Percentiles rank a stretch among this genome's conserved stretches.
Conservation (phyloP, 1,140 invertebrate genomes). For the Lucilia cuprina region DNA sequence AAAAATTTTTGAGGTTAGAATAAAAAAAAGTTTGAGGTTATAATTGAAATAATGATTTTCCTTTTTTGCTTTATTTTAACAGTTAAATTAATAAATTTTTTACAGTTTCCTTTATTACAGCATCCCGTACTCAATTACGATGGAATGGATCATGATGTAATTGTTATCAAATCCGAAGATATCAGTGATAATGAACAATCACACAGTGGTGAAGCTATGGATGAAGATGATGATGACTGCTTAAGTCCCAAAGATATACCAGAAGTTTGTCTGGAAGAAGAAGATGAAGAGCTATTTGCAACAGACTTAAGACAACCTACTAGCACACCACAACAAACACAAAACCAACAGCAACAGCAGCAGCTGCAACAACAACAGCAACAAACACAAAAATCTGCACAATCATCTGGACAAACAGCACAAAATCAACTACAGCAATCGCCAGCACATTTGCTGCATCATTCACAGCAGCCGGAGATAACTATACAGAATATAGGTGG, state of each 20-base stretch:
- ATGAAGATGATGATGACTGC: slow-evolving; percentile 59
- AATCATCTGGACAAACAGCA: slow-evolving; percentile 3
- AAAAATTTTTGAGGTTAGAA: no score
- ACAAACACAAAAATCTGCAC: not conserved
- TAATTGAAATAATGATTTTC: no score
- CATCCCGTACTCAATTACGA: slow-evolving; percentile 44
- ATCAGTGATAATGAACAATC: slow-evolving; percentile 59
- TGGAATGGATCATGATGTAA: slow-evolving; percentile 56
- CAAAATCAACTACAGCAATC: slow-evolving; percentile 30
- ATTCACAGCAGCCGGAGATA: slow-evolving; percentile 46
- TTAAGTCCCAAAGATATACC: slow-evolving; percentile 55
- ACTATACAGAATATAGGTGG: slow-evolving; percentile 52
- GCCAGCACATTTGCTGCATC: slow-evolving; percentile 13
- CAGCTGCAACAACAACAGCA: slow-evolving; percentile 40
- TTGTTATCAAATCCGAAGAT: slow-evolving; percentile 59
- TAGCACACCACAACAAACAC: slow-evolving; percentile 36
- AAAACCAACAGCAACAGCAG: slow-evolving; percentile 44
- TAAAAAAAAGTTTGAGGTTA: no score
- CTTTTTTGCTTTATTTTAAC: not conserved
- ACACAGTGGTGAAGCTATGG: slow-evolving; percentile 49
- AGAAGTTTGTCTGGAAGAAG: slow-evolving; percentile 56
- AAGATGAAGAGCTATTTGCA: slow-evolving; percentile 55
- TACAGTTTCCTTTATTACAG: slow-evolving; percentile 27
- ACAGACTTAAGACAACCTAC: slow-evolving; percentile 50
- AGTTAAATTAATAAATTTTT: not conserved